Base-by-base conservation (phyloP, 2,113 vertebrate species). In the Percina caprodes region DNA sequence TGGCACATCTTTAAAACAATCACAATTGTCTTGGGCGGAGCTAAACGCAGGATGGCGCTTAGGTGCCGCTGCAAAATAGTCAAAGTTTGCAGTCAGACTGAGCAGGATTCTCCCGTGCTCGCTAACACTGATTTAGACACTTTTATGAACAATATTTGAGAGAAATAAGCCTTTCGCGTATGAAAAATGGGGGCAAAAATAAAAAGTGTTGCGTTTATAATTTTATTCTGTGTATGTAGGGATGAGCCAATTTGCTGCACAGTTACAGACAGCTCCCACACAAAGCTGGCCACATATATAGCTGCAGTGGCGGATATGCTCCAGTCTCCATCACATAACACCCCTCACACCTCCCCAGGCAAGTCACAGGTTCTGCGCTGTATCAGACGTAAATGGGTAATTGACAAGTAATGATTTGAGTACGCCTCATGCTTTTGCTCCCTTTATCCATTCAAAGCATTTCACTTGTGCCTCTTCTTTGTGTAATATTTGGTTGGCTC, bases 401-500 rank as follows among this genome's bases (percentile, higher is more conserved):
- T 55, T 85, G 88, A 91, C 76, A 88, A 79, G 68, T 77, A 81
- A 60, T 42, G 10, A 42, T 42, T 69, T 83, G 58, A 68, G 73
- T 59, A 62, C 35, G 16, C 62, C 42, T 80, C 49, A 14, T 72
- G 77, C 73, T 69, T 73, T 45, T 26, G 24, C 66, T 80, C 52
- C 60, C 63, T 86, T 82, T 78, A 85, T 86, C 77, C 74, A 79
- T 23, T 77, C 78, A 59, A 83, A 77, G 33, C 77, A 84, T 79
- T 70, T 77, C 69, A 65, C 48, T 80, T 80, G 45, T 73, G 56
- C 45, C 68, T 69, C 63, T 78, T 85, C 75, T 83, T 86, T 69
- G 77, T 87, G 88, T 90, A 74, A 74, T 80, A 87, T 86, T 78
- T 79, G 39, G 66, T 65, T 76, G 72, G 82, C 75, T 77, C 56